Conservation (phyloP, 2,797 vertebrate species). For the Pygocentrus nattereri region DNA sequence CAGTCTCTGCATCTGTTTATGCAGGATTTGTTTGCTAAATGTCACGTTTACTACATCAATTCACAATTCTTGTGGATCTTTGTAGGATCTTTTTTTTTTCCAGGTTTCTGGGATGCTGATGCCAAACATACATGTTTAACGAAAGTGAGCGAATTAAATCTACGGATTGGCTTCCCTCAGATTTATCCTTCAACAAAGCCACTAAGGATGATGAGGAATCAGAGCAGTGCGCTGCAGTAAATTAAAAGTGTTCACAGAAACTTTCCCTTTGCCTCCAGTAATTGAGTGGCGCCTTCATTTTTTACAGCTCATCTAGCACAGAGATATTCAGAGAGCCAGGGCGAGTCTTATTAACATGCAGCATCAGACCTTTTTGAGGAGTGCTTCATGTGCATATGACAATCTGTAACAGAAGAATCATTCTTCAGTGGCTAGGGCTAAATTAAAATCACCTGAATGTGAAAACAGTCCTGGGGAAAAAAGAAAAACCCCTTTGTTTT, state of each 20-base stretch:
- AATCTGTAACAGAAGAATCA: constrained; percentile 10
- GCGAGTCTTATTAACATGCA: constrained; percentile 39
- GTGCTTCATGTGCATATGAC: constrained; percentile 19
- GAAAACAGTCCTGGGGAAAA: background rate
- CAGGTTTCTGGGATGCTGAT: constrained; percentile 21
- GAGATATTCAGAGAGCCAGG: constrained; percentile 32
- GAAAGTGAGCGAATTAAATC: background rate
- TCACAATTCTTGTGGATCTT: constrained; percentile 41
- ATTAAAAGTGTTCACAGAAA: constrained; percentile 30
- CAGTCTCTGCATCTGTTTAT: constrained; percentile 29
- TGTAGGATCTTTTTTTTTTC: background rate
- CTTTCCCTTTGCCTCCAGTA: constrained; percentile 38
- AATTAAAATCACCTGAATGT: constrained; percentile 42
- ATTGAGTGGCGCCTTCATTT: constrained; percentile 46
- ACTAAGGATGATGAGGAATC: constrained; percentile 27
- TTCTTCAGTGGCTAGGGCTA: constrained; percentile 23
- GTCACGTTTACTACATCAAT: constrained; percentile 49
- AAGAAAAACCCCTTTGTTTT: constrained; percentile 26
- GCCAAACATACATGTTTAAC: constrained; percentile 29
- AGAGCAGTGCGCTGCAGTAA: constrained; percentile 32
- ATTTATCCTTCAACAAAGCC: constrained; percentile 39
- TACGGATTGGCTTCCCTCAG: constrained; percentile 13
- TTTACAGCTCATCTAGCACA: constrained; percentile 49
- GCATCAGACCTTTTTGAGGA: constrained; percentile 12
- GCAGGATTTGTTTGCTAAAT: constrained; percentile 50